Evolutionary conservation across 2,113 vertebrate genomes (phyloP).

Genomic region (Crotalus horridus): DNA sequence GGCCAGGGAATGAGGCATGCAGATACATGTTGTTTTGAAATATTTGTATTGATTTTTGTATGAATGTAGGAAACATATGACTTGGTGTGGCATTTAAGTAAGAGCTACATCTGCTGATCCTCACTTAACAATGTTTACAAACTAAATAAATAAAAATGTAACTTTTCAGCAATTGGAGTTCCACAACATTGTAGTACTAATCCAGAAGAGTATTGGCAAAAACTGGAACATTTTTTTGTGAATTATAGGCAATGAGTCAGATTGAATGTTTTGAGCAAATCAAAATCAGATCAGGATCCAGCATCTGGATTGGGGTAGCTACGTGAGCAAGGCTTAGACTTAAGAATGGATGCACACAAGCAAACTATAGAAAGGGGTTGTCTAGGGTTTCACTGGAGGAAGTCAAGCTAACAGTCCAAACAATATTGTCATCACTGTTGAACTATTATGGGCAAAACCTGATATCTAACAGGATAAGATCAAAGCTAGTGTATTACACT

Average conservation of each 20-base stretch:
- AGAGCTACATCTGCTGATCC: slow-evolving; percentile 1
- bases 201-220: background rate
- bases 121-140: slow-evolving; percentile 36
- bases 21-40: slow-evolving; percentile 28
- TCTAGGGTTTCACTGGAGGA: background rate
- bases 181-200: background rate
- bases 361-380: background rate
- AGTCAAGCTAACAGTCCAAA: background rate
- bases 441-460: background rate
- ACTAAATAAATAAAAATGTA: slow-evolving; percentile 9
- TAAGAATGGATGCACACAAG: background rate
- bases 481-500: background rate
- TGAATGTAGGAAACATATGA: background rate
- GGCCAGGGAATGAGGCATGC: background rate
- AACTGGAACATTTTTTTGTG: background rate
- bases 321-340: background rate
- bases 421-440: background rate
- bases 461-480: background rate
- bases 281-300: background rate
- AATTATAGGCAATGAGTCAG: background rate
- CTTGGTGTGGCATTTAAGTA: background rate
- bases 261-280: background rate
- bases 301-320: background rate
- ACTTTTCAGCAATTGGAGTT: slow-evolving; percentile 16
- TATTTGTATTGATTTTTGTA: slow-evolving; percentile 21